Base-by-base conservation (phyloP, 1,140 invertebrate species). In the Triops longicaudatus region DNA sequence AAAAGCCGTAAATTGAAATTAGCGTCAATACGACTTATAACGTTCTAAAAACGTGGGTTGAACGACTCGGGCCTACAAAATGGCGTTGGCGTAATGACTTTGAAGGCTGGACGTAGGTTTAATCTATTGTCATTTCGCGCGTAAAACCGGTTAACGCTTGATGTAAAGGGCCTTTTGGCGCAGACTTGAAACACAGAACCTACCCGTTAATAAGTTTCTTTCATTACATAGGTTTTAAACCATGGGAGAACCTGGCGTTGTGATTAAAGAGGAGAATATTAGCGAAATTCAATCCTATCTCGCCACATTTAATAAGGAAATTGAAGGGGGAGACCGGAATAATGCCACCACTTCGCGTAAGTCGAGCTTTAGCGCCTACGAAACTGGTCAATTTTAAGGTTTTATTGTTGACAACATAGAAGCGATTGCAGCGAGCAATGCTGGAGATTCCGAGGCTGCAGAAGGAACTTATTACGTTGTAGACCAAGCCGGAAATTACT, bases 241-340 rank as follows among this genome's bases (percentile, higher is more conserved):
- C 14, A 63, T 63, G 50, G 50, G 50, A 22, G 50, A 63, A 63
- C 50, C 50, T 22, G 50, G 50, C 50, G 50, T 63, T 5, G 50
- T 63, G 17, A 63, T 63, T 17, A 63, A 77, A 73, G 76, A 76
- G 42, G 87, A 89, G 81, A 86, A 85, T 79, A 89, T 92, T 17
- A 90, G 89, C 41, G 91, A 93, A 80, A 92, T 93, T 80, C 92
- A 94, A 81, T 91, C 91, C 76, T 94, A 94, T 81, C 84, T 95
- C 71, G 91, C 90, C 76, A 91, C 91, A 4, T 94, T 94, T 82
- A 92, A 95, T 81, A 93, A 93, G 81, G 92, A 94, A 84, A 94
- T 94, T 74, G 89, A 90, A 79, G 88, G 87, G 71, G 85, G 85
- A 82, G 85, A 88, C 83, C 86, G 83, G 79, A 82, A 72, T 78